Evolutionary conservation across 2,888 invertebrate species (phyloP).

Genomic region (Drosophila algonquin): DNA sequence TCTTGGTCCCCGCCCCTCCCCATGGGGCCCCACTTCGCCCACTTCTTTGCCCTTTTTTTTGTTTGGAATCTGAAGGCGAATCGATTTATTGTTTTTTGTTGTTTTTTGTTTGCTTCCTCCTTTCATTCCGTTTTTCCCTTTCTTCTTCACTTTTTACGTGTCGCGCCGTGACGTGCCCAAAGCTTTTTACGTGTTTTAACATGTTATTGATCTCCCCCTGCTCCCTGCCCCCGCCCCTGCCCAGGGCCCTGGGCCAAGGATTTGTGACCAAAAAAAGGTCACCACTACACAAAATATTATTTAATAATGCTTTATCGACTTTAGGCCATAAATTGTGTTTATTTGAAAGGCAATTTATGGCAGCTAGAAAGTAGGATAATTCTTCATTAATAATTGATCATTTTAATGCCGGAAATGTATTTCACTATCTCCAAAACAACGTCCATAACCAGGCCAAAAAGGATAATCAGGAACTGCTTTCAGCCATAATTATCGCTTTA

Average conservation of each 20-base stretch:
- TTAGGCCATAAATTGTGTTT: not conserved
- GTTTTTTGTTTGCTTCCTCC: slow-evolving; percentile 26
- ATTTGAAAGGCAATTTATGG: not conserved
- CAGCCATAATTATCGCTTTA: slow-evolving; percentile 16
- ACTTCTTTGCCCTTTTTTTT: slow-evolving; percentile 33
- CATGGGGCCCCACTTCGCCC: slow-evolving; percentile 35
- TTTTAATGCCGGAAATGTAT: not conserved
- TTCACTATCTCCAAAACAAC: too few species aligned
- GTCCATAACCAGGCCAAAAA: not conserved
- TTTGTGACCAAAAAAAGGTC: not conserved
- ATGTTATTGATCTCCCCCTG: slow-evolving; percentile 30
- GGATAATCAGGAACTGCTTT: not conserved
- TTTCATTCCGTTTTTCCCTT: slow-evolving; percentile 1
- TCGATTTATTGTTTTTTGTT: slow-evolving; percentile 43
- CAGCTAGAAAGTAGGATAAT: not conserved
- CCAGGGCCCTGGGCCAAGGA: not conserved
- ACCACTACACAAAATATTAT: not conserved
- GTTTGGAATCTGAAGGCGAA: slow-evolving; percentile 27
- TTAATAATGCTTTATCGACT: not conserved
- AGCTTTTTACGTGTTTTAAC: slow-evolving; percentile 40
- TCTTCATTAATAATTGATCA: not conserved
- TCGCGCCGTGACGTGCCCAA: slow-evolving; percentile 36
- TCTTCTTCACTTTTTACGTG: slow-evolving; percentile 14
- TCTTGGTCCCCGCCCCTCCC: slow-evolving; percentile 3
- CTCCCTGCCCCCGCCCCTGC: slow-evolving; percentile 4